These are phyloP conservation scores for Dasyprocta punctata DNA, from an alignment of 2,113 vertebrate species.

Conservation along the genomic window DNA sequence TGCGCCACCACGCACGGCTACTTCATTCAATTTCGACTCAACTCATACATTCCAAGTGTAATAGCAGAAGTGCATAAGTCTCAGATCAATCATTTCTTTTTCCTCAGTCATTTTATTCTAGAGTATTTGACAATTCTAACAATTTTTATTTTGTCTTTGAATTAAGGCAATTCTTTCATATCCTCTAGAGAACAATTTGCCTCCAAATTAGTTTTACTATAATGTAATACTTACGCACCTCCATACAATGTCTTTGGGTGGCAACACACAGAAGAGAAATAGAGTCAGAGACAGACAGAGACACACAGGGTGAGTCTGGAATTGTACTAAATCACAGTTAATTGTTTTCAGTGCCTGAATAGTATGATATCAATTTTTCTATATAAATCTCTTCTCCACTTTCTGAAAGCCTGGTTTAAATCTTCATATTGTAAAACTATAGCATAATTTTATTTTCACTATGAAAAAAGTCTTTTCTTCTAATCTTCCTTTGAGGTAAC, in stretches of 20 bases:
- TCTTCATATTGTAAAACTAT: background rate
- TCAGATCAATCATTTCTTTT: background rate
- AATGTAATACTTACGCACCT: background rate
- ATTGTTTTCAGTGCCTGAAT: background rate
- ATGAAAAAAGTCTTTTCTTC: background rate
- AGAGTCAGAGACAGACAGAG: background rate
- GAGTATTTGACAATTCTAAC: no score
- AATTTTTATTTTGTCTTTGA: no score
- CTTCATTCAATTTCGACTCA: background rate
- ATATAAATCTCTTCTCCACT: background rate
- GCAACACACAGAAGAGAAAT: background rate
- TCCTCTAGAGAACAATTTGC: background rate
- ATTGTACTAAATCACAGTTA: background rate
- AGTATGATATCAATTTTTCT: background rate
- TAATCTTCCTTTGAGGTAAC: background rate
- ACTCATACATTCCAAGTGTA: background rate
- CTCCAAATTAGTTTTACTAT: background rate
- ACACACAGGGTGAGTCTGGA: background rate
- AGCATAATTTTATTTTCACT: background rate
- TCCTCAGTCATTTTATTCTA: background rate
- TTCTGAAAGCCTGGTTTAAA: background rate
- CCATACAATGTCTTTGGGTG: background rate
- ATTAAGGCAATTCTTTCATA: no score
- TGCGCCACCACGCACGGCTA: no score
- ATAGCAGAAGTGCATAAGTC: background rate